Percentiles rank a stretch among this genome's conserved stretches.
Evolutionary conservation across 2,797 vertebrate species (phyloP).

Genomic region (Dipus sagitta): DNA sequence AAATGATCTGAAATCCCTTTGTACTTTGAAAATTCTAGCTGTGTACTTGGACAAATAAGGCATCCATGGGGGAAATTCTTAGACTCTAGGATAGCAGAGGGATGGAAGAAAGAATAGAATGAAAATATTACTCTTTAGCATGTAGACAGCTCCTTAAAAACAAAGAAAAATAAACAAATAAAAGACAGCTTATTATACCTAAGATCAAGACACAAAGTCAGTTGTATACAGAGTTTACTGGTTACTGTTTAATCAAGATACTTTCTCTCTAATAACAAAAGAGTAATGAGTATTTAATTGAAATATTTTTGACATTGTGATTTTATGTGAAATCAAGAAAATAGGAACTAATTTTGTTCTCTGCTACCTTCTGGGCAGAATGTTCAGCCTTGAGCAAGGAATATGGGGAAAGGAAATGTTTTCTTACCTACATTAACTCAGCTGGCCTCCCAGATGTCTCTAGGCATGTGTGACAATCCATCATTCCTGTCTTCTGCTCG

Average conservation of each 20-base stretch:
- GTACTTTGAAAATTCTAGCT: background rate
- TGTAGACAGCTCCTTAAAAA: background rate
- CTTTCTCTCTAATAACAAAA: background rate
- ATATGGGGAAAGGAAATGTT: constrained; percentile 32
- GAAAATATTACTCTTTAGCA: background rate
- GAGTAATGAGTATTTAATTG: background rate
- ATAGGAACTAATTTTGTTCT: background rate
- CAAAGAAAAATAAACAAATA: background rate
- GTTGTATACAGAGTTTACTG: background rate
- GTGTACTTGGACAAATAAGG: background rate
- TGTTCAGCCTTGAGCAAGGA: background rate
- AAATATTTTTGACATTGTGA: constrained; percentile 14
- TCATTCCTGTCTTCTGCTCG: constrained; percentile 46
- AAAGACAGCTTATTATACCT: background rate
- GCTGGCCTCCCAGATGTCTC: constrained; percentile 34
- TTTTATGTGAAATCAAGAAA: background rate
- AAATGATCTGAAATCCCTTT: background rate
- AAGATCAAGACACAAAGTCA: background rate
- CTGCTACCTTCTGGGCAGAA: constrained; percentile 25
- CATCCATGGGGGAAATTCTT: background rate
- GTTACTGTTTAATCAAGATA: background rate
- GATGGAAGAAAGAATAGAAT: background rate
- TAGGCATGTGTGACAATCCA: constrained; percentile 18
- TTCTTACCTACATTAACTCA: constrained; percentile 39
- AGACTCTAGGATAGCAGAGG: background rate